Conservation (phyloP, 2,888 invertebrate genomes). For the Cancer borealis region DNA sequence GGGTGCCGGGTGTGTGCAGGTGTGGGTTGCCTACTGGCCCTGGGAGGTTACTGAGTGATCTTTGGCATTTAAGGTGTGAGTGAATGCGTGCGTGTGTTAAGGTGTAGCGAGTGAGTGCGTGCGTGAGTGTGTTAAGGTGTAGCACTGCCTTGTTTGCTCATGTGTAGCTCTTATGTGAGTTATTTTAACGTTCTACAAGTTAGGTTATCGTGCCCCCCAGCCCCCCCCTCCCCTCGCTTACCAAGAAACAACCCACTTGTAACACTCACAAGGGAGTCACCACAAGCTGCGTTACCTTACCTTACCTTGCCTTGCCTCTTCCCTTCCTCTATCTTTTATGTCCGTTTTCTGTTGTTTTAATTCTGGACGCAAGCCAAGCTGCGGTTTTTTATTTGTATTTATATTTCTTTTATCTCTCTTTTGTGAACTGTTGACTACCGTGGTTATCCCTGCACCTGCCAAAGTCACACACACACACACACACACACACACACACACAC, state of each 20-base stretch:
- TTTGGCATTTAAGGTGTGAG: conserved; percentile 16
- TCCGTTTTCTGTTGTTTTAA: not conserved
- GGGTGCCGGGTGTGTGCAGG: not conserved
- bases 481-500: not conserved
- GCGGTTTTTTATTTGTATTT: not conserved
- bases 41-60: not conserved
- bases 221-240: not conserved
- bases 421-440: not conserved
- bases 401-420: not conserved
- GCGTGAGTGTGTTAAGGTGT: not conserved
- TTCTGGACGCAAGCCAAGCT: not conserved
- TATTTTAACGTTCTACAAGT: not conserved
- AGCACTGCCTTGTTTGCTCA: conserved; percentile 31
- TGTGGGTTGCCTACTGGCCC: not conserved
- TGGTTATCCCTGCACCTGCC: not conserved
- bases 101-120: not conserved
- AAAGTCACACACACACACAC: not conserved
- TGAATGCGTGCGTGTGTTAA: not conserved
- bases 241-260: not conserved
- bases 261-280: not conserved
- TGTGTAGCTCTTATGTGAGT: not conserved
- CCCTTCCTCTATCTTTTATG: not conserved
- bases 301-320: not conserved
- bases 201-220: not conserved
- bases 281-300: not conserved